A percentile compares a stretch with the other conserved stretches of the same genome.
Conservation (phyloP, 2,113 vertebrate genomes). For the Colossoma macropomum region DNA sequence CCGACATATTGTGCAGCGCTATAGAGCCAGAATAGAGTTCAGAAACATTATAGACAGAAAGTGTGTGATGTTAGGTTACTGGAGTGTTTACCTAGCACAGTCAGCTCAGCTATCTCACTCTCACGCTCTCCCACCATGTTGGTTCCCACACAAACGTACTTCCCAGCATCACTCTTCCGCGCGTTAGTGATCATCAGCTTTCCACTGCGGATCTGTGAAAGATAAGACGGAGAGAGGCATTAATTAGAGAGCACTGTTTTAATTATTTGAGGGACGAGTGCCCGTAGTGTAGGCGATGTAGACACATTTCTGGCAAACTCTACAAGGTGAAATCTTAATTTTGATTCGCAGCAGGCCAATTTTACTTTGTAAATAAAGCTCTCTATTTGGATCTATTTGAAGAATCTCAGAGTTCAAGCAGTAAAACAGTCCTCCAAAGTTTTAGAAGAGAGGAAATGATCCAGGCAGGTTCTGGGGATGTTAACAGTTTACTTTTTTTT, state of each 20-base stretch:
- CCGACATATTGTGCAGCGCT: background rate
- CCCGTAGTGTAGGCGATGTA: background rate
- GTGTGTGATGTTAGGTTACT: background rate
- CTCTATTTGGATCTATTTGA: background rate
- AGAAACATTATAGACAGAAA: background rate
- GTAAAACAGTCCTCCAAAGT: background rate
- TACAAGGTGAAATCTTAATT: background rate
- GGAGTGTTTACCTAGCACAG: slow-evolving; percentile 88
- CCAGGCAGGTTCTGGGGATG: background rate
- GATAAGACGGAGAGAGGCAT: slow-evolving; percentile 46
- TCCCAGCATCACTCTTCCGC: slow-evolving; percentile 95
- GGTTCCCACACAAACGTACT: slow-evolving; percentile 96
- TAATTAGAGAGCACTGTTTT: background rate
- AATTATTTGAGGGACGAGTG: background rate
- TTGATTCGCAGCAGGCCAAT: background rate
- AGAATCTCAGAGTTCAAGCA: background rate
- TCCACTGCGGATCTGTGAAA: slow-evolving; percentile 90
- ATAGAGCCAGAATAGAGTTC: background rate
- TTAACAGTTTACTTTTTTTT: too few species aligned
- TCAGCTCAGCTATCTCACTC: slow-evolving; percentile 95
- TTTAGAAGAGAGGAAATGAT: background rate
- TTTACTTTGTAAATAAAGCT: background rate
- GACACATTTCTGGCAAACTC: background rate
- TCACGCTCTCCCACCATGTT: slow-evolving; percentile 99
- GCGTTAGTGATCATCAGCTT: slow-evolving; percentile 99